Evolutionary conservation across 2,113 vertebrate species (phyloP).

Genomic region (Rhinoderma darwinii): DNA sequence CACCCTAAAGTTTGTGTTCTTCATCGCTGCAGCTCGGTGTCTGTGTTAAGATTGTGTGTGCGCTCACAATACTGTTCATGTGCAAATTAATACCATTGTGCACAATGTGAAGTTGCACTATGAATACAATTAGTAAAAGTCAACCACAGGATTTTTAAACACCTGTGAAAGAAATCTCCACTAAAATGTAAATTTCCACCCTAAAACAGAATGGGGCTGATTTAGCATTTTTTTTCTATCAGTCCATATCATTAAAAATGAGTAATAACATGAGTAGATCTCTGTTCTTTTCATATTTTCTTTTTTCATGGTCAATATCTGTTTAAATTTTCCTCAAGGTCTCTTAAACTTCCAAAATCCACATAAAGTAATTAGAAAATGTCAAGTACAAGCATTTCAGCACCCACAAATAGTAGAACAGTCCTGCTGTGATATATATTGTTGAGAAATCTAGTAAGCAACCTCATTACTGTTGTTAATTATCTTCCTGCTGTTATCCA

Average conservation of each 20-base stretch:
- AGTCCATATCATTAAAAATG: neutral
- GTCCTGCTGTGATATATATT: constrained; percentile 71
- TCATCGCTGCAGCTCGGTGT: neutral
- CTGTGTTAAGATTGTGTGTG: neutral
- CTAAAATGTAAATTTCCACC: neutral
- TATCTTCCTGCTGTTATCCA: constrained; percentile 71
- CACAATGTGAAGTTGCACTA: neutral
- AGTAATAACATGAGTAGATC: neutral
- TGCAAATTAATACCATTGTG: neutral
- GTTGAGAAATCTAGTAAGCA: constrained; percentile 67
- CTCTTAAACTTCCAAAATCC: constrained; percentile 60
- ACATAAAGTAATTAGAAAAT: constrained; percentile 74
- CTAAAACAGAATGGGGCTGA: neutral
- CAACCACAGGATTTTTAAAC: neutral
- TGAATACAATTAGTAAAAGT: neutral
- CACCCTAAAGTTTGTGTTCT: no score
- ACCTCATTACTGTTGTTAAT: constrained; percentile 74
- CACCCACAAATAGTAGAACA: constrained; percentile 63
- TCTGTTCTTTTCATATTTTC: constrained; percentile 6
- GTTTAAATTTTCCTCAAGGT: neutral
- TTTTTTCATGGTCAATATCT: constrained; percentile 54
- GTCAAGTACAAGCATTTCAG: constrained; percentile 67
- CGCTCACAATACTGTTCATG: neutral
- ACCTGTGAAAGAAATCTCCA: neutral
- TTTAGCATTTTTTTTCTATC: neutral